Evolutionary conservation across 2,113 vertebrate genomes (phyloP), one percentile per base, ranked within the genome.

Genomic region (Ifrita kowaldi): DNA sequence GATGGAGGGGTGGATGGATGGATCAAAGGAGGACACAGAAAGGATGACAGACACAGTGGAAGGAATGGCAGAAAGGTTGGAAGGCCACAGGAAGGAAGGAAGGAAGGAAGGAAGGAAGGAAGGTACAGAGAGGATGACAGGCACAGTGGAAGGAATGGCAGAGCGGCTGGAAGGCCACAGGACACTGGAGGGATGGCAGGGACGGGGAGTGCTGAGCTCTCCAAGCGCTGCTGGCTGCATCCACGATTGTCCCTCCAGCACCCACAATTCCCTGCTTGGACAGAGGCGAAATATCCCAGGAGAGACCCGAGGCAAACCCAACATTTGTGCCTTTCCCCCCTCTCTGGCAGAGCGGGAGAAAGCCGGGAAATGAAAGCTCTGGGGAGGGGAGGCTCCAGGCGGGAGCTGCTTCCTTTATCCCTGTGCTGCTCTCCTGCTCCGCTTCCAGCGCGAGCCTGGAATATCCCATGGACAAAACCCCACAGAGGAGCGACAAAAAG

Each of bases 401-500:
- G 2, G 65, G 77, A 90, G 70, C 75, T 0, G 1, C 2, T 39
- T 33, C 59, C 3, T 2, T 17, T 39, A 9, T 47, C 78, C 46
- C 2, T 5, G 17, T 0, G 2, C 65, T 3, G 28, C 44, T 16
- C 52, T 50, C 49, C 77, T 44, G 39, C 71, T 50, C 49, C 33
- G 2, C 13, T 13, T 57, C 69, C 13, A 7, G 11, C 1, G 0
- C 16, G 11, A 71, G 24, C 41, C 78, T n/a, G 87, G 47, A 52
- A 28, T 60, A n/a, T 21, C n/a, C 49, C 41, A 32, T 1, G 22
- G 41, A n/a, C 24, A 23, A 42, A 41, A 89, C 2, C 44, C 44
- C 5, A 0, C 18, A 18, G 33, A 65, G 30, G 27, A 79, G 39
- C 0, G 0, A 67, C 32, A 4, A 0, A 71, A 90, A 12, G 26